Conservation (phyloP, 2,888 invertebrate genomes). For the Papilio protenor region DNA sequence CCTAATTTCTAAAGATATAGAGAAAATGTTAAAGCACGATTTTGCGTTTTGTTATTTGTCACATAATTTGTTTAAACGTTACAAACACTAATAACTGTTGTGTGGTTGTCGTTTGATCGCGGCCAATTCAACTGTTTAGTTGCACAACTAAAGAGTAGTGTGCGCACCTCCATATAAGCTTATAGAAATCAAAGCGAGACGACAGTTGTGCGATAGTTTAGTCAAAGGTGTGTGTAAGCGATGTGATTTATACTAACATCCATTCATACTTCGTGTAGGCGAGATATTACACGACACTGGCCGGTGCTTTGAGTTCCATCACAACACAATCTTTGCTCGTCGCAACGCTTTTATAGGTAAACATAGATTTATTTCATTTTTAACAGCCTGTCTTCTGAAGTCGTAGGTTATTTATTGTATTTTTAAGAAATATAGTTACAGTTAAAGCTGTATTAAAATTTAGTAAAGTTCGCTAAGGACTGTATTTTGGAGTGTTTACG, state of each 20-base stretch:
- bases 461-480: too few species aligned
- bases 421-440: background rate
- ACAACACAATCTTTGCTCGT: conserved; percentile 12
- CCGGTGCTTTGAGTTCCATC: conserved; percentile 24
- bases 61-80: conserved; percentile 5
- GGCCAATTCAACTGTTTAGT: too few species aligned
- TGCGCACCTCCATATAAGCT: too few species aligned
- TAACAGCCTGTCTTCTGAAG: background rate
- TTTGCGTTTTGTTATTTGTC: conserved; percentile 30
- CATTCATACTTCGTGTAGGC: conserved; percentile 30
- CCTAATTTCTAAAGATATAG: background rate
- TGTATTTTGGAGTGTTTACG: too few species aligned
- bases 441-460: background rate
- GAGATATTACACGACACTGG: conserved; percentile 22
- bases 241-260: conserved; percentile 36
- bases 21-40: conserved; percentile 5
- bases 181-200: too few species aligned
- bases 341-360: background rate
- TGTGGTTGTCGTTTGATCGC: too few species aligned
- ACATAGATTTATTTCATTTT: conserved; percentile 31
- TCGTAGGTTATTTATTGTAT: too few species aligned
- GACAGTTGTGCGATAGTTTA: too few species aligned
- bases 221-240: background rate
- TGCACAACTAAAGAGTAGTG: too few species aligned
- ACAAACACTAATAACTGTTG: background rate